Conservation (phyloP, 2,888 invertebrate genomes). For the Magallana nippona region DNA sequence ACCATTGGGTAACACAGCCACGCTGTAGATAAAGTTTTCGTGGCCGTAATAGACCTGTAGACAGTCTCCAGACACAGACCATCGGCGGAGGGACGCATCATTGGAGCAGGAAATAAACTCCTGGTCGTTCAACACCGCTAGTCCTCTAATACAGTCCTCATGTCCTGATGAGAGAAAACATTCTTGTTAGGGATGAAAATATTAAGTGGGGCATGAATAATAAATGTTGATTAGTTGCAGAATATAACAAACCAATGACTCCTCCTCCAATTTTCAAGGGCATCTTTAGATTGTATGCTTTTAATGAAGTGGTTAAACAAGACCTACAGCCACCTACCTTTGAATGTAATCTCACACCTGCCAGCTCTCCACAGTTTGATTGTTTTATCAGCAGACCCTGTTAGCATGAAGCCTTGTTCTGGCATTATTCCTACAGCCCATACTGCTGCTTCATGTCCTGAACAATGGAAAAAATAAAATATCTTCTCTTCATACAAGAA, state of each 20-base stretch:
- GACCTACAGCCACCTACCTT: constrained; percentile 81
- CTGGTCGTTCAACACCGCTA: constrained; percentile 84
- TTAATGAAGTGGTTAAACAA: too few relatives aligned
- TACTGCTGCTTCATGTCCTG: constrained; percentile 87
- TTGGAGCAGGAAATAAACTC: constrained; percentile 94
- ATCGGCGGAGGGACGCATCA: constrained; percentile 92
- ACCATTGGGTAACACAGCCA: constrained; percentile 80
- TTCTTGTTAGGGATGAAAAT: too few relatives aligned
- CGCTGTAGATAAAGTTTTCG: constrained; percentile 90
- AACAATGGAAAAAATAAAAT: not conserved
- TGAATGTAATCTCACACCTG: constrained; percentile 84
- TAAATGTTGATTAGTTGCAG: too few relatives aligned
- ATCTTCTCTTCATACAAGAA: too few relatives aligned
- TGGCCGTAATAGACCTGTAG: constrained; percentile 86
- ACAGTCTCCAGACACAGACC: constrained; percentile 90
- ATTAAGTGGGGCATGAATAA: too few relatives aligned
- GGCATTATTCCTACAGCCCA: constrained; percentile 85
- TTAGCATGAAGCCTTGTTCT: constrained; percentile 83
- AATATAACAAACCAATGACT: too few relatives aligned
- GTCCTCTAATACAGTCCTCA: constrained; percentile 92
- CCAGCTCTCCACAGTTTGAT: constrained; percentile 91
- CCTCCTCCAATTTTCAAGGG: too few relatives aligned
- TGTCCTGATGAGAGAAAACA: constrained; percentile 84
- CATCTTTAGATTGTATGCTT: too few relatives aligned
- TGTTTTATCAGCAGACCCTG: constrained; percentile 95